Evolutionary conservation across 2,113 vertebrate species (phyloP).

Genomic region (Leucoraja erinaceus): DNA sequence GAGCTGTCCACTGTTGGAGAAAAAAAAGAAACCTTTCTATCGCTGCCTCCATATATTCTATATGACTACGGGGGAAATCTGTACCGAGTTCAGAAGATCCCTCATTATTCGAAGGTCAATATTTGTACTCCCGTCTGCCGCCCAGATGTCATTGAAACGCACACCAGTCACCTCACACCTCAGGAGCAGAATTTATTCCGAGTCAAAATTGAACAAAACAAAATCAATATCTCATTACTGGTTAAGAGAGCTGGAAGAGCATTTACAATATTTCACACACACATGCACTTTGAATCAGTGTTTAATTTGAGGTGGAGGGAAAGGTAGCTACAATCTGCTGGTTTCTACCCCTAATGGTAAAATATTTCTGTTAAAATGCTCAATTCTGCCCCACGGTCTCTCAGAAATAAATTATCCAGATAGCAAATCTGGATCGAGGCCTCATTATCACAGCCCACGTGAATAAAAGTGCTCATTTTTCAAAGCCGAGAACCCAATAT

Average conservation of each 20-base stretch:
- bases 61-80: background rate
- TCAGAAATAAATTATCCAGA: background rate
- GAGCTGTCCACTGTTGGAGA: background rate
- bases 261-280: constrained; percentile 15
- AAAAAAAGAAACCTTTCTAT: background rate
- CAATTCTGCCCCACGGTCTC: background rate
- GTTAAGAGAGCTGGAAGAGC: background rate
- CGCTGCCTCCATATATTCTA: background rate
- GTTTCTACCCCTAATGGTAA: background rate
- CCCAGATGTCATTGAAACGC: constrained; percentile 10
- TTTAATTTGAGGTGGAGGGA: background rate
- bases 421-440: background rate
- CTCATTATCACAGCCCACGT: background rate
- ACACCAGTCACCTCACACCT: background rate
- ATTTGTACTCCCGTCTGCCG: background rate
- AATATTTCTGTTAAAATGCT: constrained; percentile 26
- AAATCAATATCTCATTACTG: constrained; percentile 4
- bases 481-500: background rate
- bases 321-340: background rate
- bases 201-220: background rate
- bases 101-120: background rate
- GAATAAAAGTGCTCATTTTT: background rate
- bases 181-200: background rate
- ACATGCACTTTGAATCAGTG: background rate
- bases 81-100: background rate